Base-by-base conservation (phyloP, 2,797 vertebrate species). In the Choloepus didactylus region DNA sequence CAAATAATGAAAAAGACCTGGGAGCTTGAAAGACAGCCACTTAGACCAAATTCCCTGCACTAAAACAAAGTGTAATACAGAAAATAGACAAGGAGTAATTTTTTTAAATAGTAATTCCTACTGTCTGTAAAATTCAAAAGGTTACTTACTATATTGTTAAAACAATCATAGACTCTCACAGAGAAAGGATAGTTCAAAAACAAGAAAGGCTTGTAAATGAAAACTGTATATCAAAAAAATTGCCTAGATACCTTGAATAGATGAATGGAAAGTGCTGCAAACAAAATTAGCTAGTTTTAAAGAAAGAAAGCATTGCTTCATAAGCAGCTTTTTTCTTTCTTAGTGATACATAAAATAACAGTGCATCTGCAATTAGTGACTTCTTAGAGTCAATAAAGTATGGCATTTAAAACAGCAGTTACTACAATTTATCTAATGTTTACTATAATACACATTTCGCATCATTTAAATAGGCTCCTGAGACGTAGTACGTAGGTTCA, bases 1-100 rank as follows among this genome's bases (percentile, higher is more conserved):
- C 11, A 77, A 91, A 69, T 89, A 90, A 93, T 49, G 35, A 60
- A 92, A 90, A 67, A 89, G 60, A 41, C 35, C 38, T 73, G n/a
- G n/a, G 15, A 89, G 25, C 38, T 72, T 46, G 62, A 93, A 67
- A 80, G 25, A 23, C 27, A 93, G 23, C 1, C 19, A 80, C 9
- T 67, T 62, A 72, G 10, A 54, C 25, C 23, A 92, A 97, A 81
- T 23, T 6, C 1, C 29, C 23, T 70, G 1, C 3, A 75, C 3
- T 87, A 91, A 97, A 14, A 73, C 21, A 72, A 73, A 94, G 54
- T 4, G 38, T 49, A 70, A 81, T 29, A 83, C 2, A 96, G 12
- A 77, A 92, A 66, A 93, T 3, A 56, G n/a, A 9, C n/a, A n/a
- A 72, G 23, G 69, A 14, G 70, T 69, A 35, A 46, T 15, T 27